Base-by-base conservation (phyloP, 2,888 invertebrate genomes). In the Erebia aethiops region DNA sequence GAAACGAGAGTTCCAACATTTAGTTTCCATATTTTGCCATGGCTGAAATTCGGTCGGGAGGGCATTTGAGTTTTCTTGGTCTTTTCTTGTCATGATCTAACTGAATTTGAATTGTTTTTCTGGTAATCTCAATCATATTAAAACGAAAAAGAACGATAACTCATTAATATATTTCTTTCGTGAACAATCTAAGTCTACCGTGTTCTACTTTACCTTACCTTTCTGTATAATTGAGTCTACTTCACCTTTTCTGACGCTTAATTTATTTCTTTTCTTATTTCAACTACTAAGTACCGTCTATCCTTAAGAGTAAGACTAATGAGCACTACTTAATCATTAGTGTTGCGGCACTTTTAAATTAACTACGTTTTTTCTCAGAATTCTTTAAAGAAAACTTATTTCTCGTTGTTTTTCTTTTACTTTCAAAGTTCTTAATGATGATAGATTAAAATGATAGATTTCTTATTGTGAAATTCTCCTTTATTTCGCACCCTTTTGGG, bases 271-370 rank as follows among this genome's bases (percentile, higher is more conserved):
- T 43, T 61, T 43, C 61, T 61, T 60, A 41, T 43, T 60, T 41
- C 60, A 60, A 16, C 41, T 60, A 8, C 41, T n/a, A 41, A 60
- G 60, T 10, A 46, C 43, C 46, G 13, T 61, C 46, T 21, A 21
- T 62, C 49, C 18, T 61, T 46, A 60, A 41, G 60, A 61, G 18
- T 49, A 46, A 61, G 61, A 61, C 61, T 62, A 62, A 62, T 62
- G 62, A 49, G 49, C 14, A 8, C 26, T 46, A 62, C 46, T 62
- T 62, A 62, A 62, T 62, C 62, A 62, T 62, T 62, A 62, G 62
- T 18, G 26, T 62, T 62, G 49, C 49, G 46, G 46, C 46, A 46
- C 21, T 49, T 49, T 49, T 49, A 49, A 46, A 49, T 49, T 43
- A 61, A 11, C 8, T 46, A 61, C 16, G 43, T 4, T 11, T 46